Conservation (phyloP, 1,140 invertebrate species). For the Mya arenaria region DNA sequence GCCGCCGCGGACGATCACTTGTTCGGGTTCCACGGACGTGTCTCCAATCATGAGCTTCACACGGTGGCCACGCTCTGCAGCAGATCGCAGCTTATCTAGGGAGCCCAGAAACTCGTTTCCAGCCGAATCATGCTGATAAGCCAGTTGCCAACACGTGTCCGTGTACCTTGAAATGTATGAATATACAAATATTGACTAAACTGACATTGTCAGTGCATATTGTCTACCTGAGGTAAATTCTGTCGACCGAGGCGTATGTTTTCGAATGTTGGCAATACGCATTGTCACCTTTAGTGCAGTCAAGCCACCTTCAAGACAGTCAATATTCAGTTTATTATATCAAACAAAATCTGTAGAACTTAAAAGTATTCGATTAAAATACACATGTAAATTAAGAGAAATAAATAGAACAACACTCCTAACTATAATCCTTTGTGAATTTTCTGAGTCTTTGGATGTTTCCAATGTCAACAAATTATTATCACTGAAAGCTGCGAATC, state of each 20-base stretch:
- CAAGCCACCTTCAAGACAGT: too few species aligned
- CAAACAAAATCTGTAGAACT: too few species aligned
- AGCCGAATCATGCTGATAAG: not conserved
- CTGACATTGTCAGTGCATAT: not conserved
- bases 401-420: too few species aligned
- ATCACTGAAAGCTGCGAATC: too few species aligned
- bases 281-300: too few species aligned
- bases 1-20: not conserved
- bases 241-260: not conserved
- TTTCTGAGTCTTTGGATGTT: too few species aligned
- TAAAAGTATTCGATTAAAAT: too few species aligned
- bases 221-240: not conserved
- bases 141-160: constrained; percentile 5
- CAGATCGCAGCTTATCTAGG: not conserved
- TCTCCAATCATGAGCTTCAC: not conserved
- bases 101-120: not conserved
- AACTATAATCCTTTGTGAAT: too few species aligned
- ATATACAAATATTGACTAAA: not conserved
- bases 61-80: not conserved
- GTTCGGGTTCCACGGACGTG: not conserved
- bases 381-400: too few species aligned
- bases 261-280: not conserved
- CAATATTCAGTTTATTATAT: too few species aligned
- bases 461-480: too few species aligned
- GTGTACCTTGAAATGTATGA: not conserved